These are phyloP conservation scores for Thaumetopoea pityocampa DNA, from an alignment of 1,140 invertebrate species.

Conservation along the genomic window DNA sequence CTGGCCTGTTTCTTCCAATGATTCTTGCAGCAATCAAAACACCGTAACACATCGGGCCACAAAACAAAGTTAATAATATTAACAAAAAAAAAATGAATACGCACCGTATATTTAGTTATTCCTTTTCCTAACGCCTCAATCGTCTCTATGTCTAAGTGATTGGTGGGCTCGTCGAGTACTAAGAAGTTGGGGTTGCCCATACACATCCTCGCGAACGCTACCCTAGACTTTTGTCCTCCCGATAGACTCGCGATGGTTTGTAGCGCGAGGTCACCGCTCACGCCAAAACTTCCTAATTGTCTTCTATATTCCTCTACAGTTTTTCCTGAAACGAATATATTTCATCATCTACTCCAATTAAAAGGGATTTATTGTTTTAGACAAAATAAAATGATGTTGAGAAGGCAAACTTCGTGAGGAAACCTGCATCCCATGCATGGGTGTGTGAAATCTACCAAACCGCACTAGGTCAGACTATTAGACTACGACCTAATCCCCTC, in stretches of 20 bases:
- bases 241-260: slow-evolving; percentile 93
- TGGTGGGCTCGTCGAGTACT: slow-evolving; percentile 97
- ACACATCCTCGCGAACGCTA: slow-evolving; percentile 97
- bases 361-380: too few species aligned
- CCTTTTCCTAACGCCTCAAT: slow-evolving; percentile 98
- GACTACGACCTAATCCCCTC: too few species aligned
- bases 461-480: too few species aligned
- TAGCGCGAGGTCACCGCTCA: slow-evolving; percentile 95
- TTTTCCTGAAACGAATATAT: slow-evolving; percentile 80
- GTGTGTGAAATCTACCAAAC: too few species aligned
- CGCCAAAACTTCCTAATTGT: slow-evolving; percentile 96
- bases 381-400: too few species aligned
- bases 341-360: not conserved
- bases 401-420: too few species aligned
- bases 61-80: not conserved
- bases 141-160: slow-evolving; percentile 98
- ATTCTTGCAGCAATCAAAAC: too few species aligned
- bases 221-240: slow-evolving; percentile 98
- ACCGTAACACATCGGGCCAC: not conserved
- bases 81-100: slow-evolving; percentile 25
- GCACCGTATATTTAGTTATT: slow-evolving; percentile 92
- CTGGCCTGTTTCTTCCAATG: too few species aligned
- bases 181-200: slow-evolving; percentile 96
- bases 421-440: too few species aligned
- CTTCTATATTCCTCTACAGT: slow-evolving; percentile 95